Base-by-base conservation (phyloP, 2,888 invertebrate species). In the Platynereis dumerilii region DNA sequence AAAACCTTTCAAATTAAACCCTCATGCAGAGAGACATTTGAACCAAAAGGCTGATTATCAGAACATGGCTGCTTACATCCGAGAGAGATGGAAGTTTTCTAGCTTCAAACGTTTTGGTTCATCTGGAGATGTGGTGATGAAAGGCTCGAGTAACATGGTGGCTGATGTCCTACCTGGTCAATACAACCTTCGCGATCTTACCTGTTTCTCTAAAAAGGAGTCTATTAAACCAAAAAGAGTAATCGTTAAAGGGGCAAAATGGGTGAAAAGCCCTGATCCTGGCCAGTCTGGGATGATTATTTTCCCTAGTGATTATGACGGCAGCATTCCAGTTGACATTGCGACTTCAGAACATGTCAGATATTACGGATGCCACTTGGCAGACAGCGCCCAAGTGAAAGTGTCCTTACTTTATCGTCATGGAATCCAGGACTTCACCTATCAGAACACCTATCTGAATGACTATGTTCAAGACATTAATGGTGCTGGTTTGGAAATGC, bases 391-490 rank as follows among this genome's bases (percentile, higher is more conserved):
- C 2, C 48, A 60, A 22, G 29, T 29, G 7, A 24, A 52, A 15
- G 60, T 60, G 42, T 42, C 42, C 7, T 15, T 74, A 28, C 54
- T 68, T 10, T 70, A 71, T 56, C 64, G 67, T 27, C 69, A 73
- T 53, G 70, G 69, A 29, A 69, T 73, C 28, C 69, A 72, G 56
- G 72, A 73, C 60, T 73, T 73, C 57, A 72, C 72, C 17, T 73
- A 73, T 53, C 62, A 73, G 60, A 69, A 69, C 61, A 60, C 66
- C 22, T 73, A 73, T 52, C 44, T 72, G 2, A 60, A 67, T 2
- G 69, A 73, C 10, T 73, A 68, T 52, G 73, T 72, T 5, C 53
- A 55, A 27, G 39, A 53, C 5, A 56, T 63, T 0, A 42, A 65
- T 15, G 72, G 72, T 2, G 63, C 68, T 0, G 72, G 72, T n/a